Base-by-base conservation (phyloP, 2,113 vertebrate species). In the Gymnorhina tibicen region DNA sequence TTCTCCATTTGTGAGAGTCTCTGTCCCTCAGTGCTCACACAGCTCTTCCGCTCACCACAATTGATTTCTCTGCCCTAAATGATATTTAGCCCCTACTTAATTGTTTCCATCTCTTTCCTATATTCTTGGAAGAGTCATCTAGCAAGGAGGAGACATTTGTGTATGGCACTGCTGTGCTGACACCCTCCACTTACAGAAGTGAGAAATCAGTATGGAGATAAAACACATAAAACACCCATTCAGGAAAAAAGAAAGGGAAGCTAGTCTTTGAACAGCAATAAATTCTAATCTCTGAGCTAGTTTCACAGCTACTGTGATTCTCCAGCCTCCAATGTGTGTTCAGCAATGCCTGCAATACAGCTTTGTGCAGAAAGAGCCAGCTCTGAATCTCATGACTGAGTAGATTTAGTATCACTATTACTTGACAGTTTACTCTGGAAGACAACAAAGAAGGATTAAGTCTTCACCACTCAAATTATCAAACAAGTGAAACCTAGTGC, bases 171-270 rank as follows among this genome's bases (percentile, higher is more conserved):
- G 70, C 95, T 79, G 82, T 82, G 84, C 46, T 87, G 85, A 85
- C 83, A 90, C 80, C 56, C 21, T 95, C 39, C 85, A 78, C 93
- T 59, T 30, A 86, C 3, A 89, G 44, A 89, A 87, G 89, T 41
- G 85, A 96, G 73, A 87, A 96, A 94, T 85, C 86, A 83, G 94
- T 73, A 88, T 11, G 82, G 94, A 97, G 97, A 94, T 85, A 68
- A 86, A 77, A 94, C 85, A 94, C 75, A 86, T 56, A 73, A 97
- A 96, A 96, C 68, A 97, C 50, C 75, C 46, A 28, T 66, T 89
- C 44, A 7, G 46, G 33, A 63, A 21, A 72, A 59, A n/a, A 56
- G 33, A 56, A 77, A 73, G 35, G 81, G 85, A 91, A 85, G 49
- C 82, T 18, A 33, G 52, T 64, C 87, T 95, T 83, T 77, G 78